phyloP scores from a whole-genome alignment of 2,888 invertebrate species.

The Drosophila putrida region DNA sequence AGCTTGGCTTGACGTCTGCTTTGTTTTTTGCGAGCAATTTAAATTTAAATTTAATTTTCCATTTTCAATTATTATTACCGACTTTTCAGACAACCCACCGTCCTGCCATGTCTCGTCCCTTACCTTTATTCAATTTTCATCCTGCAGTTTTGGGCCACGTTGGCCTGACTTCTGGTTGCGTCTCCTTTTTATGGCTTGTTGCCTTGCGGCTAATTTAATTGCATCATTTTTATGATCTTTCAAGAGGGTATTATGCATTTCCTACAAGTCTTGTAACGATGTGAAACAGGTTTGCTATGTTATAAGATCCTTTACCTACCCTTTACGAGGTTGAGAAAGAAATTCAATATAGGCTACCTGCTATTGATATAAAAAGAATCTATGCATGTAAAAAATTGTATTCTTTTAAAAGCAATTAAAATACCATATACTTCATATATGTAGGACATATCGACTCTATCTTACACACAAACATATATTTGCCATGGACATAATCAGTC shows the following conservation, averaged over 20 bases:
- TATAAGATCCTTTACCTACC: too few relatives aligned
- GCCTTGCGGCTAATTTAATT: constrained; percentile 80
- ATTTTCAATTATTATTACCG: constrained; percentile 75
- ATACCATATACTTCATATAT: too few relatives aligned
- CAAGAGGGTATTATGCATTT: neutral
- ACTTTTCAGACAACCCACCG: constrained; percentile 28
- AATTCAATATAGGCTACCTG: too few relatives aligned
- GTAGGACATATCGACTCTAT: too few relatives aligned
- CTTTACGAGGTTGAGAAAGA: too few relatives aligned
- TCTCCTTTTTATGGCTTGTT: constrained; percentile 40
- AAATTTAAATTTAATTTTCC: constrained; percentile 70
- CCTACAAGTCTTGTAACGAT: neutral
- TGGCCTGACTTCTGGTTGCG: constrained; percentile 8
- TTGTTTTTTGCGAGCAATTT: constrained; percentile 31
- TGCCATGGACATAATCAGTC: too few relatives aligned
- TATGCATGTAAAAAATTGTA: too few relatives aligned
- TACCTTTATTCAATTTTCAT: constrained; percentile 65
- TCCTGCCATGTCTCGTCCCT: neutral
- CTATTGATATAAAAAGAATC: too few relatives aligned
- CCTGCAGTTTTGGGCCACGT: constrained; percentile 42
- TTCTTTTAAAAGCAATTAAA: too few relatives aligned
- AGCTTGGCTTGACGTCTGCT: constrained; percentile 37
- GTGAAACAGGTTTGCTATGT: too few relatives aligned
- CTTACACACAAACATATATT: too few relatives aligned
- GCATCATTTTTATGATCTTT: constrained; percentile 35